These are phyloP conservation scores for Cephus pygmeus DNA, from an alignment of 2,888 invertebrate species.

Conservation along the genomic window DNA sequence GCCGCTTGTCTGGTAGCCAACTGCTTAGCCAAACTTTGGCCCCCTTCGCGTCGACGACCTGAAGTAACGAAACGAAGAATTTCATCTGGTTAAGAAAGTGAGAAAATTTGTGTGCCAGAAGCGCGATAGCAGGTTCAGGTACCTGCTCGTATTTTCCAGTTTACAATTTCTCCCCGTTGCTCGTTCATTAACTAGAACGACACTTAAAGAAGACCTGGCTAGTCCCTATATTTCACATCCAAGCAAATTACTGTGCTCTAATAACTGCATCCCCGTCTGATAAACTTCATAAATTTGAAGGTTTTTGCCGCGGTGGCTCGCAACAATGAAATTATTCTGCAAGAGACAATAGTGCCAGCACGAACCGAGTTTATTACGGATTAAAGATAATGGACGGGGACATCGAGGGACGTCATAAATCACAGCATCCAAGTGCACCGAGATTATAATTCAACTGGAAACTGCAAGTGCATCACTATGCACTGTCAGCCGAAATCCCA, in stretches of 20 bases:
- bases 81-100: not conserved
- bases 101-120: not conserved
- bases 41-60: too few relatives aligned
- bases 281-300: not conserved
- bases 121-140: too few relatives aligned
- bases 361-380: not conserved
- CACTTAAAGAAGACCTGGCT: not conserved
- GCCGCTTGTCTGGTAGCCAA: not conserved
- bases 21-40: not conserved
- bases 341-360: not conserved
- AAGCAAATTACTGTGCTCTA: not conserved
- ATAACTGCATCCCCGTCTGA: too few relatives aligned
- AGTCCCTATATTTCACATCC: not conserved
- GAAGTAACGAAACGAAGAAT: not conserved
- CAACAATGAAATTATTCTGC: not conserved
- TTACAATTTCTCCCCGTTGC: too few relatives aligned
- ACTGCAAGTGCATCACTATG: too few relatives aligned
- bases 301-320: not conserved
- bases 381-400: not conserved
- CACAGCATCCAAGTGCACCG: too few relatives aligned
- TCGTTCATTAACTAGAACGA: too few relatives aligned
- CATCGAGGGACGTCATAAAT: too few relatives aligned
- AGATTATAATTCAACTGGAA: too few relatives aligned
- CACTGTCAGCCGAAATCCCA: not conserved
- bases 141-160: too few relatives aligned